A percentile compares a stretch with the other conserved stretches of the same genome.
Evolutionary conservation across 1,140 invertebrate genomes (phyloP).

Genomic region (Anoplophora glabripennis): DNA sequence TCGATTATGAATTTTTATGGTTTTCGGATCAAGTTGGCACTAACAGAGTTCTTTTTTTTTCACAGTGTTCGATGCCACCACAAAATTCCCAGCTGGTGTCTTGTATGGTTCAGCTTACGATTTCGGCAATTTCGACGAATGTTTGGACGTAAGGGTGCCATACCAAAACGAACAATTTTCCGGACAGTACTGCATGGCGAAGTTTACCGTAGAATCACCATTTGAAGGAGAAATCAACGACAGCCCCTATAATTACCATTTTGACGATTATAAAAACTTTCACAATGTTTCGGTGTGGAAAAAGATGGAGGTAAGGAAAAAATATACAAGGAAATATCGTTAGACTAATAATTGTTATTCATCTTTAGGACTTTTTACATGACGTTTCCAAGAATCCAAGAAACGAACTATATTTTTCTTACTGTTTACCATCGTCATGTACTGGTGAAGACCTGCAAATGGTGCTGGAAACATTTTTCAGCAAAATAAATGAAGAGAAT

Average conservation of each 20-base stretch:
- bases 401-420: conserved; percentile 57
- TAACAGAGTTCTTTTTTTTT: not conserved
- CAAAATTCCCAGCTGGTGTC: conserved; percentile 27
- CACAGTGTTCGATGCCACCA: conserved; percentile 29
- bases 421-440: conserved; percentile 62
- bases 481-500: conserved; percentile 44
- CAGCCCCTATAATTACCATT: conserved; percentile 9
- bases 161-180: conserved; percentile 23
- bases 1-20: not conserved
- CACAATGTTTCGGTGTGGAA: conserved; percentile 33
- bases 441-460: conserved; percentile 52
- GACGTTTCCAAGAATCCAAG: conserved; percentile 27
- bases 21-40: conserved; percentile 4
- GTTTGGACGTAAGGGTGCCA: conserved; percentile 28
- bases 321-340: conserved; percentile 9
- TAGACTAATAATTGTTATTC: not conserved
- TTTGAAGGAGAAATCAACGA: conserved; percentile 4
- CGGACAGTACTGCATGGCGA: conserved; percentile 36
- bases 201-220: conserved; percentile 32
- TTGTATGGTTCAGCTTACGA: conserved; percentile 26
- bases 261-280: conserved; percentile 12
- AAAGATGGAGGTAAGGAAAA: conserved; percentile 31
- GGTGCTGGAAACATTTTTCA: conserved; percentile 51
- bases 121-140: conserved; percentile 31
- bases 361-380: conserved; percentile 21